Base-by-base conservation (phyloP, 2,113 vertebrate species). In the Gallinago paraguaiae region DNA sequence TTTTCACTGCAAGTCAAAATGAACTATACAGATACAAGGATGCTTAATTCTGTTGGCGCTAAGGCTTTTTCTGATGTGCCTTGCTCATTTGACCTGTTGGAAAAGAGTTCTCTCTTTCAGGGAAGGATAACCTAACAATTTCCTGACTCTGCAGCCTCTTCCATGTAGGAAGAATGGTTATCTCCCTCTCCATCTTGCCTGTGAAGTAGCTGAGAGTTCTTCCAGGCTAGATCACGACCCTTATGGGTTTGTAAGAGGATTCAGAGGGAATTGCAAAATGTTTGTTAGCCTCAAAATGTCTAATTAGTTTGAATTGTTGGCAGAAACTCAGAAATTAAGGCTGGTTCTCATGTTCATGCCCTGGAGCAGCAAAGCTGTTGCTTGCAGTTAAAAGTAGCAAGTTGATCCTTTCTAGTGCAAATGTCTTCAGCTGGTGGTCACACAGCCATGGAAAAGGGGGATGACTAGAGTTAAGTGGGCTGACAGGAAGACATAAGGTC, bases 261-360 rank as follows among this genome's bases (percentile, higher is more conserved):
- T 79, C 69, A 50, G 30, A 71, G 39, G 30, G 57, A 93, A 76
- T 35, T 91, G 33, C 17, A 59, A 76, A 90, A 24, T 82, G 75
- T 89, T 84, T 71, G 17, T 83, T 79, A 76, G 65, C 46, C 45
- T 91, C 4, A 23, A 76, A 89, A 91, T 61, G 43, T 43, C 74
- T 68, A 92, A 92, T 85, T 93, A 92, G 68, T 94, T 95, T 92
- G 79, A 93, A 91, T 91, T 10, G 31, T 43, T 91, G 86, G 80
- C 83, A 95, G 83, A 77, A 89, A 74, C 61, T 89, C 76, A 57
- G 54, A 91, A 90, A 75, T 78, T 86, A 75, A 65, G 95, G 64
- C 65, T 82, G 70, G 14, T 87, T 93, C 82, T 95, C 56, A 76
- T 33, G 70, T 72, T 87, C 10, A 20, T 76, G 67, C 69, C 85